Base-by-base conservation (phyloP, 2,113 vertebrate species). In the Anarhynchus alexandrinus region DNA sequence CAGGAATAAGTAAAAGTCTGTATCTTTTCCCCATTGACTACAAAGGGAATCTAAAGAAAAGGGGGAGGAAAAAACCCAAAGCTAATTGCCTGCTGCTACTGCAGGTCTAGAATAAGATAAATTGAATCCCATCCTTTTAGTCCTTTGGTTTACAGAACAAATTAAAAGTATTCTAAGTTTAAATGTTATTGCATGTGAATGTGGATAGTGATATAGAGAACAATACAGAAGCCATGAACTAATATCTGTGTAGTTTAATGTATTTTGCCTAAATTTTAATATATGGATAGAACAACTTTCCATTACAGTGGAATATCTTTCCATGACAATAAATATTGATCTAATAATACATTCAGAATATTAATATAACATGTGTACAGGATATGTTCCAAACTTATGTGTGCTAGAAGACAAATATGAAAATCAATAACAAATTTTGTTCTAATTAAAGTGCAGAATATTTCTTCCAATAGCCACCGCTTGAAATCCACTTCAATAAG, bases 341-440 rank as follows among this genome's bases (percentile, higher is more conserved):
- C 58, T 92, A 80, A 80, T 94, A 70, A 82, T 90, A 78, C 79
- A 72, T 81, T 94, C 90, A 42, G 70, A 74, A 43, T 95, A 82
- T 84, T 96, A 94, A 90, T 91, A 55, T 70, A 65, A 42, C 67
- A 70, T 95, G 57, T 94, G 43, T 66, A 73, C 57, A 95, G 73
- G 73, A 76, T 91, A 72, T 80, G 52, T 92, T 97, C 92, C 45
- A 77, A 96, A 96, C 57, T 92, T 92, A 84, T 51, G 18, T 93
- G 66, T 91, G n/a, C 79, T 96, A 62, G 70, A 88, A 96, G 81
- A 93, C 47, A 95, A 96, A 96, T 92, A 96, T 27, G 51, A 97
- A 97, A 97, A 97, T 96, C 92, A 94, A 96, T 97, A 96, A 55
- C 26, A 74, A 90, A 45, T 95, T 64, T 96, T 92, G 95, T 94